Evolutionary conservation across 2,888 invertebrate genomes (phyloP).

Genomic region (Lucinisca nassula): DNA sequence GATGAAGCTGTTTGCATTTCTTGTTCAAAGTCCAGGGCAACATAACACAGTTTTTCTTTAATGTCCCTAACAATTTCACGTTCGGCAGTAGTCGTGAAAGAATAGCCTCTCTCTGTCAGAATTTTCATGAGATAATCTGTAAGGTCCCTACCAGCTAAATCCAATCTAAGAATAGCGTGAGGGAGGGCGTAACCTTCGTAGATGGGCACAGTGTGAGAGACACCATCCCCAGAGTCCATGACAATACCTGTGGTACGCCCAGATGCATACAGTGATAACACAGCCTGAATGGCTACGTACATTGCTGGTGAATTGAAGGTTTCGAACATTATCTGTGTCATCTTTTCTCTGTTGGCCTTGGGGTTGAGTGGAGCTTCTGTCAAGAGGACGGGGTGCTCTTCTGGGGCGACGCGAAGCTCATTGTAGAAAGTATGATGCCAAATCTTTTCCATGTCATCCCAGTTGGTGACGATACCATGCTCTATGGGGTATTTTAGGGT

Average conservation of each 20-base stretch:
- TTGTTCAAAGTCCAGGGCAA: neutral
- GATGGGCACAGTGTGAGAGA: neutral
- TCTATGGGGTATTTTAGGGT: neutral
- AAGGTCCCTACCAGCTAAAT: slow-evolving; percentile 82
- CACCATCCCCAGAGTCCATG: neutral
- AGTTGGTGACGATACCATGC: neutral
- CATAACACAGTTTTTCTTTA: neutral
- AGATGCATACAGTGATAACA: neutral
- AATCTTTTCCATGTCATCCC: slow-evolving; percentile 4
- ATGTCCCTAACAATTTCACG: neutral
- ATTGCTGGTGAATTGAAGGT: slow-evolving; percentile 13
- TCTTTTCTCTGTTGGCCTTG: neutral
- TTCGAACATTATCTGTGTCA: slow-evolving; percentile 1
- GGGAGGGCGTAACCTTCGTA: neutral
- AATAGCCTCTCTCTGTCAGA: slow-evolving; percentile 82
- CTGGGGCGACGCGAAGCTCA: neutral
- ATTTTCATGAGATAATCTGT: slow-evolving; percentile 85
- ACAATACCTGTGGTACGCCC: neutral
- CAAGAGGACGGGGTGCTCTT: slow-evolving; percentile 15
- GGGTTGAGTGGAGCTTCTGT: slow-evolving; percentile 11
- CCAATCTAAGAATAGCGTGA: slow-evolving; percentile 21
- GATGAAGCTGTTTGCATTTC: slow-evolving; percentile 96
- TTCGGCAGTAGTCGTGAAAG: slow-evolving; percentile 79
- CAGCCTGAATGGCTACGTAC: slow-evolving; percentile 8
- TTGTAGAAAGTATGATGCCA: neutral